These are phyloP conservation scores for Synchiropus splendidus DNA, from an alignment of 2,113 vertebrate species.

Conservation along the genomic window DNA sequence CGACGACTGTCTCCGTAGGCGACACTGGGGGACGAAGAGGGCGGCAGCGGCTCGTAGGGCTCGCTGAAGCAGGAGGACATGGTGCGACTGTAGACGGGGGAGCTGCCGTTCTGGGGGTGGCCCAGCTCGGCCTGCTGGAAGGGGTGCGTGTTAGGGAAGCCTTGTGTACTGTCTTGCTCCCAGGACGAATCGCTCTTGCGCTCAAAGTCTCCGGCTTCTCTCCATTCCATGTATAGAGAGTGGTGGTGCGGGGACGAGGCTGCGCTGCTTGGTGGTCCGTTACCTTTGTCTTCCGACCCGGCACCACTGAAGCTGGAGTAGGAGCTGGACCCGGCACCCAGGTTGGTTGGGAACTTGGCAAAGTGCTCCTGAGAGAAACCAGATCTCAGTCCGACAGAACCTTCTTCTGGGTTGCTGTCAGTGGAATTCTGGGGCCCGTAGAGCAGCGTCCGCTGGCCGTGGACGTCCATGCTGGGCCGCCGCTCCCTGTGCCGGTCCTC, in stretches of 20 bases:
- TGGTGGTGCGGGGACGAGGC: constrained; percentile 83
- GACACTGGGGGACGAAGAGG: constrained; percentile 75
- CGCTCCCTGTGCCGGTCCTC: constrained; percentile 79
- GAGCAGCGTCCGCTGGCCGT: constrained; percentile 71
- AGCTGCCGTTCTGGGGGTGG: constrained; percentile 76
- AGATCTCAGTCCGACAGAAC: constrained; percentile 66
- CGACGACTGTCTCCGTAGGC: constrained; percentile 77
- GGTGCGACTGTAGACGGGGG: constrained; percentile 78
- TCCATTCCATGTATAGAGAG: constrained; percentile 84
- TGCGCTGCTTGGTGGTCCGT: constrained; percentile 73
- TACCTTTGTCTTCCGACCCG: constrained; percentile 87
- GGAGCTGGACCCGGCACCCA: constrained; percentile 83
- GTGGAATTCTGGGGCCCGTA: constrained; percentile 84
- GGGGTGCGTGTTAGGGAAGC: constrained; percentile 71
- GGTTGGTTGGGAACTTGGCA: constrained; percentile 71
- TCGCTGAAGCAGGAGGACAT: constrained; percentile 83
- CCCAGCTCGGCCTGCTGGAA: constrained; percentile 72
- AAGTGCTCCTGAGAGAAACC: constrained; percentile 82
- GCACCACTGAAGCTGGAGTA: constrained; percentile 90
- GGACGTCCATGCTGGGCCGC: constrained; percentile 80
- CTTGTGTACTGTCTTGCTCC: constrained; percentile 75
- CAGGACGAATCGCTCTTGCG: constrained; percentile 79
- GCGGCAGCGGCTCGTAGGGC: constrained; percentile 80
- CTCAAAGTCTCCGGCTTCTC: constrained; percentile 78
- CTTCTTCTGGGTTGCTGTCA: constrained; percentile 82